Percentiles rank a stretch among this genome's conserved stretches.
phyloP scores from a whole-genome alignment of 2,797 vertebrate species.

The Leucoraja ocellata region DNA sequence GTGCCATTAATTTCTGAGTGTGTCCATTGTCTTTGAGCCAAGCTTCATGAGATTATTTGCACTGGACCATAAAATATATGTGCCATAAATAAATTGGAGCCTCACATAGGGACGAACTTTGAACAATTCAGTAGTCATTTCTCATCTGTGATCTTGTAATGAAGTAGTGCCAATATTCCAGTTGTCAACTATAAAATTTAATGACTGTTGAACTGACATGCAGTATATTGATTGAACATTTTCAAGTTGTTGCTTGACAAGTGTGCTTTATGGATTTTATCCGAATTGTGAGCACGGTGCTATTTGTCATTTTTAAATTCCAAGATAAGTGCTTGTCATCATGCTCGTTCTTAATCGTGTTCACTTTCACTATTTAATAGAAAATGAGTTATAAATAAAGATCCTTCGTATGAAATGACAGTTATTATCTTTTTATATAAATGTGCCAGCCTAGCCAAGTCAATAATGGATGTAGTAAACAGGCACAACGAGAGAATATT shows the following conservation, averaged over 20 bases:
- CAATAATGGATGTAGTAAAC: background rate
- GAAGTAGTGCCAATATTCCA: background rate
- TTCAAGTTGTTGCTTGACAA: background rate
- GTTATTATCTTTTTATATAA: background rate
- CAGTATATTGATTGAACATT: background rate
- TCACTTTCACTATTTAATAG: background rate
- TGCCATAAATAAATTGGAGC: background rate
- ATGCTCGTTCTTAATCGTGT: background rate
- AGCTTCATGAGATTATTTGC: background rate
- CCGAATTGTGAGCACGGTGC: background rate
- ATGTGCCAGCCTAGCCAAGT: background rate
- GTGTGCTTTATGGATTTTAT: background rate
- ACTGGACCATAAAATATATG: background rate
- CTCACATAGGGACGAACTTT: background rate
- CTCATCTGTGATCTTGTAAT: background rate
- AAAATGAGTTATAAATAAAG: conserved; percentile 10
- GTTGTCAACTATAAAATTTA: background rate
- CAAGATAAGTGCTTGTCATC: background rate
- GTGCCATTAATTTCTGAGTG: background rate
- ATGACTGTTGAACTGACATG: background rate
- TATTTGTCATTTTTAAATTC: conserved; percentile 19
- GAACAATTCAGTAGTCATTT: background rate
- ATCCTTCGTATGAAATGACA: background rate
- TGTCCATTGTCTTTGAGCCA: background rate
- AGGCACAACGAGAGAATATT: background rate